These are phyloP conservation scores for Ciona savignyi DNA, from an alignment of 23 tunicate genomes.

Conservation along the genomic window DNA sequence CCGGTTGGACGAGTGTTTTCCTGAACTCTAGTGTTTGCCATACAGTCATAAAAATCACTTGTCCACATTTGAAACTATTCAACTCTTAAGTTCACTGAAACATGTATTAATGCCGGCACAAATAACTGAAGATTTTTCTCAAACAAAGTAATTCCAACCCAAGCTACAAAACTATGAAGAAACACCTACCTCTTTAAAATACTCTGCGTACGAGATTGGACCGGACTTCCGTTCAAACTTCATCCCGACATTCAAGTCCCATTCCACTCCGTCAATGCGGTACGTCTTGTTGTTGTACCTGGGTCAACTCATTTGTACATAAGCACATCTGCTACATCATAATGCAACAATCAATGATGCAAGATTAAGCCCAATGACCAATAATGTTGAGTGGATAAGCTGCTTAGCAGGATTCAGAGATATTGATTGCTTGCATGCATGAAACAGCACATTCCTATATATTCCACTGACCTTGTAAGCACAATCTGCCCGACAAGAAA, in stretches of 20 bases:
- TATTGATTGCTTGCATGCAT: not conserved
- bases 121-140: too few relatives aligned
- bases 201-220: conserved; percentile 57
- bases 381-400: not conserved
- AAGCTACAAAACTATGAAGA: too few relatives aligned
- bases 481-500: conserved; percentile 85
- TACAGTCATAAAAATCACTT: not conserved
- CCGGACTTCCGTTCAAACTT: conserved; percentile 45
- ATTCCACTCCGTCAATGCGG: conserved; percentile 78
- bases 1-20: too few relatives aligned
- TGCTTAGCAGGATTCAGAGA: not conserved
- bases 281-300: conserved; percentile 97
- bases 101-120: too few relatives aligned
- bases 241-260: conserved; percentile 67
- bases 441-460: too few relatives aligned
- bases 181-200: conserved; percentile 76
- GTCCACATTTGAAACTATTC: not conserved
- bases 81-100: too few relatives aligned
- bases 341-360: not conserved
- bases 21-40: not conserved
- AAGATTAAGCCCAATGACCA: not conserved
- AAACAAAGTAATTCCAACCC: too few relatives aligned
- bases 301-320: not conserved
- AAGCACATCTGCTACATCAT: not conserved
- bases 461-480: conserved; percentile 87